These are phyloP conservation scores for Cyprinodon brontotheroides DNA, from an alignment of 2,113 vertebrate species.

Conservation along the genomic window DNA sequence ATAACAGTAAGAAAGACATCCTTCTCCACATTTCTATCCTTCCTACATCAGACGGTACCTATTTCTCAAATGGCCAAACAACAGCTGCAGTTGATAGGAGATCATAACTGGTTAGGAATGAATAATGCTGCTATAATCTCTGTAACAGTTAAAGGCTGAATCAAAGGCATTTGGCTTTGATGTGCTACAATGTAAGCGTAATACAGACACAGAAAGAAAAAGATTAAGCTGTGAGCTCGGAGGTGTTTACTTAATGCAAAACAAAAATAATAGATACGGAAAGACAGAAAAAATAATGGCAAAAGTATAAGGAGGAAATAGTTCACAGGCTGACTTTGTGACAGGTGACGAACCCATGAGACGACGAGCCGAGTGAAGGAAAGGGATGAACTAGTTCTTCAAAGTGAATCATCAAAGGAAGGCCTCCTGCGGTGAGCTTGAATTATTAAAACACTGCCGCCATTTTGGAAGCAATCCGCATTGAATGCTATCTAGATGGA, in stretches of 20 bases:
- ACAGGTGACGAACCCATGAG: constrained; percentile 20
- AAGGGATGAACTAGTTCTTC: constrained; percentile 61
- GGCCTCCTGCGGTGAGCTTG: constrained; percentile 74
- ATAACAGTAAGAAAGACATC: neutral
- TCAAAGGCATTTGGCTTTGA: neutral
- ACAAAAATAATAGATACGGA: neutral
- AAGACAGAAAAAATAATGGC: neutral
- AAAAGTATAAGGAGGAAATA: neutral
- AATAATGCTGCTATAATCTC: neutral
- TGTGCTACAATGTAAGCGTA: neutral
- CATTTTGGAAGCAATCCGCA: constrained; percentile 56
- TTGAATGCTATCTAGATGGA: neutral
- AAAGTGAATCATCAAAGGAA: constrained; percentile 76
- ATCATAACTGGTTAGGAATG: neutral
- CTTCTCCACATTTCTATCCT: neutral
- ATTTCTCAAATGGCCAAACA: neutral
- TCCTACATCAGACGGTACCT: neutral
- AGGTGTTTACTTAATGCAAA: neutral
- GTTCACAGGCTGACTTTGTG: neutral
- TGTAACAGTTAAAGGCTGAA: neutral
- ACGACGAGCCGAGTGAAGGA: constrained; percentile 31
- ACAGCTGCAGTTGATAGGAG: neutral
- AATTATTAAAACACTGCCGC: constrained; percentile 74
- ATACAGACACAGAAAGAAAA: neutral
- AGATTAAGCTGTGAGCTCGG: neutral